Percentiles rank a stretch among this genome's conserved stretches.
These are phyloP conservation scores for Omphaloscelis lunosa DNA, from an alignment of 2,888 invertebrate species.

Conservation along the genomic window DNA sequence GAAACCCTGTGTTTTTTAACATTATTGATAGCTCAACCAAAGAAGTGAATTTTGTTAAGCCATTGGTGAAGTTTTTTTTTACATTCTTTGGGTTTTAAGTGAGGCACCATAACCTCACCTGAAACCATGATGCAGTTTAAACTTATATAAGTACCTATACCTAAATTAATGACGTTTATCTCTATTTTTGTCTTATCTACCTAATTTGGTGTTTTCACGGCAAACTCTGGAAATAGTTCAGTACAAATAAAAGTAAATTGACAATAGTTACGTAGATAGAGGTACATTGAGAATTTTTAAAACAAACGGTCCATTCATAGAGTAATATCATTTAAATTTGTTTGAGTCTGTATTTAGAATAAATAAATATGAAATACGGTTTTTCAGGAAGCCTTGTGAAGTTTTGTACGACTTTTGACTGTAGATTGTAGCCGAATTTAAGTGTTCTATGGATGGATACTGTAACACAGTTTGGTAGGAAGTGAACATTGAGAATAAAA, in stretches of 20 bases:
- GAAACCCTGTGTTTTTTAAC: too few species aligned
- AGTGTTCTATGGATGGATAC: neutral
- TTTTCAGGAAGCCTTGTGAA: conserved; percentile 11
- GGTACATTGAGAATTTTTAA: conserved; percentile 25
- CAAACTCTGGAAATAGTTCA: conserved; percentile 20
- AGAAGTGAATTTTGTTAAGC: too few species aligned
- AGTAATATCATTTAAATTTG: conserved; percentile 20
- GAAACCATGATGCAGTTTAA: too few species aligned
- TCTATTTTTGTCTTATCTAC: neutral
- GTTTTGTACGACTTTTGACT: neutral
- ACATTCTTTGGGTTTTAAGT: too few species aligned
- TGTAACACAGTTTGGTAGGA: neutral
- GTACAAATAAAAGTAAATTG: conserved; percentile 13
- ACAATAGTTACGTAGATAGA: conserved; percentile 31
- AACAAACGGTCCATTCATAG: conserved; percentile 37
- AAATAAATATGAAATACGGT: conserved; percentile 7
- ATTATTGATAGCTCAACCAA: too few species aligned
- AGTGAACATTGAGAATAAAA: neutral
- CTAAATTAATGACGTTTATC: too few species aligned
- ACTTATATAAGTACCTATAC: too few species aligned
- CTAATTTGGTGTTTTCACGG: conserved; percentile 9
- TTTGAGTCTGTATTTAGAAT: conserved; percentile 14
- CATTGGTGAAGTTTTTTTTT: too few species aligned
- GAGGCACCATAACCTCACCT: too few species aligned
- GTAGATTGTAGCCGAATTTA: neutral